Percentiles rank a stretch among this genome's conserved stretches.
Evolutionary conservation across 2,888 invertebrate species (phyloP).

Genomic region (Stenodema calcarata): DNA sequence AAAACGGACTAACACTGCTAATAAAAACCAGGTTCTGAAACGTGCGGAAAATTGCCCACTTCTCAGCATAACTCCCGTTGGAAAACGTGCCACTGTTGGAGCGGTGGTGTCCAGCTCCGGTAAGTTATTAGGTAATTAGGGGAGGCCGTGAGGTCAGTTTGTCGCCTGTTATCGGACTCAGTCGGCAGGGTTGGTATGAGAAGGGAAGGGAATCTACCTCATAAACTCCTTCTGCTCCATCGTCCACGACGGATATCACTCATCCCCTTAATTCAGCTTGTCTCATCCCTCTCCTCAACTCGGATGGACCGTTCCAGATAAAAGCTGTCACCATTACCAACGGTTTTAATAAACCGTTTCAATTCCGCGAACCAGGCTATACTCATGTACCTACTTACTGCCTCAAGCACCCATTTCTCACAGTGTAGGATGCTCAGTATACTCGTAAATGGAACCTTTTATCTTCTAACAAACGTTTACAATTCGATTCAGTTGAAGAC

Average conservation of each 20-base stretch:
- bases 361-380: too few species aligned
- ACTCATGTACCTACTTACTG: too few species aligned
- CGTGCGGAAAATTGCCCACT: not conserved
- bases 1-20: not conserved
- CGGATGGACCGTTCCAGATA: too few species aligned
- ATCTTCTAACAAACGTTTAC: too few species aligned
- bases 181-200: not conserved
- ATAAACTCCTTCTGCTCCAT: not conserved
- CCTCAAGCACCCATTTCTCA: too few species aligned
- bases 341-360: too few species aligned
- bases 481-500: too few species aligned
- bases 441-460: too few species aligned
- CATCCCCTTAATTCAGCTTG: not conserved
- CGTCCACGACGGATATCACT: not conserved
- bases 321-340: too few species aligned
- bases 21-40: not conserved
- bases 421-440: too few species aligned
- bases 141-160: slow-evolving; percentile 15
- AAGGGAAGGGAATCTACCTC: not conserved
- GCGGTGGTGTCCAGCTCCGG: not conserved
- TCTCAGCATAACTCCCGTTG: not conserved
- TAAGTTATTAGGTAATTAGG: slow-evolving; percentile 34
- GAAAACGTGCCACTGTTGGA: not conserved
- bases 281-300: not conserved
- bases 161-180: slow-evolving; percentile 22